Percentiles rank a stretch among this genome's conserved stretches.
Conservation (phyloP, 2,797 vertebrate genomes). For the Gorsachius magnificus region DNA sequence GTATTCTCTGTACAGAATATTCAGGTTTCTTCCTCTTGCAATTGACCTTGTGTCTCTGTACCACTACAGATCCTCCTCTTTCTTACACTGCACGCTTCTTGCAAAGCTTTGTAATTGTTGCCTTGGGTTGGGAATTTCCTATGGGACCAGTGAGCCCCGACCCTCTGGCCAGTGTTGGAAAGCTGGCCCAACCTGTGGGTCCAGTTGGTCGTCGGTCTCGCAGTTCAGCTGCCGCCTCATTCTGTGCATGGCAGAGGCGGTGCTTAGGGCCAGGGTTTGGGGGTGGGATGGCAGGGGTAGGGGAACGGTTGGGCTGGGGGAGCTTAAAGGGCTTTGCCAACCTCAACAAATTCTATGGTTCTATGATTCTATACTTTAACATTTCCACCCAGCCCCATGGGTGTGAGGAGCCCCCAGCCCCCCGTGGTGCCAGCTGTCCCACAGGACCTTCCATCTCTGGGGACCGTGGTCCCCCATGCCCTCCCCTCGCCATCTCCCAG, state of each 20-base stretch:
- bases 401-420: fast-evolving
- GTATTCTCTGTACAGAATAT: neutral
- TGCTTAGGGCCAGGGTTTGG: no score
- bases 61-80: neutral
- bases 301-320: no score
- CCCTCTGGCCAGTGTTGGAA: neutral
- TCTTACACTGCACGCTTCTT: neutral
- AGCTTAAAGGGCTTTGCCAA: no score
- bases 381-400: no score
- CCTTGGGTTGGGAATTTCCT: neutral
- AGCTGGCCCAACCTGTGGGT: fast-evolving
- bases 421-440: fast-evolving
- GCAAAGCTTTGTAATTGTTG: neutral
- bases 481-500: fast-evolving
- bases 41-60: neutral
- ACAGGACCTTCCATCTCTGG: neutral
- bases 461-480: neutral
- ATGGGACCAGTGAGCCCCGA: fast-evolving
- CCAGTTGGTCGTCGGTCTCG: fast-evolving
- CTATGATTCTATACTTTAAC: no score
- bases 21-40: neutral
- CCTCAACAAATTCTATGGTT: no score
- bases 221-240: fast-evolving
- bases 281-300: no score
- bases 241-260: fast-evolving